Percentiles rank a stretch among this genome's conserved stretches.
Evolutionary conservation across 2,888 invertebrate genomes (phyloP).

Genomic region (Microchrysa polita): DNA sequence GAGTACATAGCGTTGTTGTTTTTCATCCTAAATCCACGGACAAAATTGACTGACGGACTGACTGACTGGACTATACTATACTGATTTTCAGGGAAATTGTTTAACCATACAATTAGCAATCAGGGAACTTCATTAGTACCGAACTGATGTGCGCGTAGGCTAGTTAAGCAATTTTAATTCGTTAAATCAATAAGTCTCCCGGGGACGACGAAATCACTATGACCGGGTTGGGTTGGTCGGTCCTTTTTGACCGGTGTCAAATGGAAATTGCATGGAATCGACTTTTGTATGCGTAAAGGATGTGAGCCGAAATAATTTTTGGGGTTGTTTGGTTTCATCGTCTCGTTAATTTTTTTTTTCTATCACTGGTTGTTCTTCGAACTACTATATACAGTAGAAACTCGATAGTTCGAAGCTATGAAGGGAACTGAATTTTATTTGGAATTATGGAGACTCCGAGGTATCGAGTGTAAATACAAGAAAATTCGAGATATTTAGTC

Average conservation of each 20-base stretch:
- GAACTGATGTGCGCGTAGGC: slow-evolving; percentile 6
- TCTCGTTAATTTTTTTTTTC: too few species aligned
- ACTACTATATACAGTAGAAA: too few species aligned
- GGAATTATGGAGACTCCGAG: too few species aligned
- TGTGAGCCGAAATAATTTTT: slow-evolving; percentile 1
- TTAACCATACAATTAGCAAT: slow-evolving; percentile 44
- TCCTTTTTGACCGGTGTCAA: background rate
- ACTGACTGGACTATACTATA: too few species aligned
- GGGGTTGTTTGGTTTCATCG: background rate
- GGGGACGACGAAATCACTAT: too few species aligned
- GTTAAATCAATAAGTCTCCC: slow-evolving; percentile 23
- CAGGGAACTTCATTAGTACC: slow-evolving; percentile 37
- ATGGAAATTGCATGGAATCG: slow-evolving; percentile 1
- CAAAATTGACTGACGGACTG: slow-evolving; percentile 32
- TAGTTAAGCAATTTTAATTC: slow-evolving; percentile 40
- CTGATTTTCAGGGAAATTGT: slow-evolving; percentile 24
- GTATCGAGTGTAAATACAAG: too few species aligned
- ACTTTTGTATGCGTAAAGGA: slow-evolving; percentile 19
- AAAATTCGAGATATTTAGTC: too few species aligned
- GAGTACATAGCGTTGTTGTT: background rate
- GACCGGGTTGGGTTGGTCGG: too few species aligned
- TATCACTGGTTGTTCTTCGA: too few species aligned
- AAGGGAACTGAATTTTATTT: too few species aligned
- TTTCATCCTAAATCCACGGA: slow-evolving; percentile 13
- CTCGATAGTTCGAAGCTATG: too few species aligned